Conservation (phyloP, 2,113 vertebrate genomes). For the Pterocles gutturalis region DNA sequence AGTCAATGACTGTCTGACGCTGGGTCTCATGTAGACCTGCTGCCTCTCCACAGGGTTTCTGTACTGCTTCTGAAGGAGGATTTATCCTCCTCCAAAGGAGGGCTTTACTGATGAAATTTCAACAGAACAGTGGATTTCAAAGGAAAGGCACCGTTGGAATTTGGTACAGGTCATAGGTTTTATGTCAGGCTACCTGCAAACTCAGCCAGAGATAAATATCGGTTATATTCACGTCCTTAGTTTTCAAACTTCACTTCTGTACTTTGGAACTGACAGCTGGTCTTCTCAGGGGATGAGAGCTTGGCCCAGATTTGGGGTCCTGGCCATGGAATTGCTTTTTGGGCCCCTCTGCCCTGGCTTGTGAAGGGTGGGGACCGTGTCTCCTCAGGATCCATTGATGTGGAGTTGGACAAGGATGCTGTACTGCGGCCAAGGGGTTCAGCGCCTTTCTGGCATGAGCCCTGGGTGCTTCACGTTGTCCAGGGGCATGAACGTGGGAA, state of each 20-base stretch:
- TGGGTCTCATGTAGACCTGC: not conserved
- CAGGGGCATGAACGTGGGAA: not conserved
- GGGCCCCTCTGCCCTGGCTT: not conserved
- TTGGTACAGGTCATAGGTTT: not conserved
- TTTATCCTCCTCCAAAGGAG: not conserved
- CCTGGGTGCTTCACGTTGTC: not conserved
- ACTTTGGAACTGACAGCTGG: rapidly evolving
- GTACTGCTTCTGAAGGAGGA: not conserved
- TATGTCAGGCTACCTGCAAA: not conserved
- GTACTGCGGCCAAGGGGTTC: not conserved
- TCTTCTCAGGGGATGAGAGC: not conserved
- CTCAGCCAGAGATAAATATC: not conserved
- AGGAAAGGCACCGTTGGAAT: not conserved
- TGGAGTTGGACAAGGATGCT: not conserved
- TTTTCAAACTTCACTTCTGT: not conserved
- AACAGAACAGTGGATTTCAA: not conserved
- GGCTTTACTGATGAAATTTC: not conserved
- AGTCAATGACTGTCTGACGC: rapidly evolving
- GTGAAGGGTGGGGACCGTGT: not conserved
- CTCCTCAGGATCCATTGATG: not conserved
- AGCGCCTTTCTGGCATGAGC: not conserved
- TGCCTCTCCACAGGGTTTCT: not conserved
- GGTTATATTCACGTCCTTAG: not conserved
- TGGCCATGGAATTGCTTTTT: not conserved
- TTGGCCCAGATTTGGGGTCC: not conserved